Evolutionary conservation across 2,888 invertebrate genomes (phyloP), one percentile per base, ranked within the genome.

Genomic region (Lithophane socia): DNA sequence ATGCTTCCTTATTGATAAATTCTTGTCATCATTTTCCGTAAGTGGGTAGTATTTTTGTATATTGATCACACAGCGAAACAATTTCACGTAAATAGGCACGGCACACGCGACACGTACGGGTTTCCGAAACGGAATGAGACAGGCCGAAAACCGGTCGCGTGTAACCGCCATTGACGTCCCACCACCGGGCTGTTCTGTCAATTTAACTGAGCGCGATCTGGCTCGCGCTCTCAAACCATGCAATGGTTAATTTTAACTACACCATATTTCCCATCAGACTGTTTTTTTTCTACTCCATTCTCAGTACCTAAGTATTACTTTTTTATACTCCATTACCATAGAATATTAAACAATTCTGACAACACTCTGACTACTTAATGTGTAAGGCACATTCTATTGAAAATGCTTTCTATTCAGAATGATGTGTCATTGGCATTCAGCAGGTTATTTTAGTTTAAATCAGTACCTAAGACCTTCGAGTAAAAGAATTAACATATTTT

Each of bases 191-290:
- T 84, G 88, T 90, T 91, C 93, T 91, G 93, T 93, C 93, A 94
- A 91, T 93, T 95, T 94, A 94, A 95, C 95, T 87, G 88, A 81
- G 87, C 89, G 93, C 94, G 94, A 94, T 95, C 91, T 92, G 93
- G 93, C 93, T 91, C 82, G 68, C 90, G 86, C 89, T 89, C 77
- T 61, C 54, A 77, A 77, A 80, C 68, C 77, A 68, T 77, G 65
- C 65, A 54, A 16, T 66, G 68, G 76, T 82, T 76, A 80, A 72
- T 44, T 74, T 52, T 75, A 64, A 78, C 66, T 54, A 13, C 24
- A 74, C 29, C 56, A 60, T 44, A 47, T 18, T 58, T 3, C 37
- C 16, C n/a, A 64, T 16, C 65, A 61, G 16, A 47, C 5, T 37
- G 7, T 42, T 12, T 54, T 60, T 60, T 37, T 10, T 9, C 8